A percentile compares a stretch with the other conserved stretches of the same genome.
Evolutionary conservation across 2,888 invertebrate genomes (phyloP).

Genomic region (Heliconius aoede): DNA sequence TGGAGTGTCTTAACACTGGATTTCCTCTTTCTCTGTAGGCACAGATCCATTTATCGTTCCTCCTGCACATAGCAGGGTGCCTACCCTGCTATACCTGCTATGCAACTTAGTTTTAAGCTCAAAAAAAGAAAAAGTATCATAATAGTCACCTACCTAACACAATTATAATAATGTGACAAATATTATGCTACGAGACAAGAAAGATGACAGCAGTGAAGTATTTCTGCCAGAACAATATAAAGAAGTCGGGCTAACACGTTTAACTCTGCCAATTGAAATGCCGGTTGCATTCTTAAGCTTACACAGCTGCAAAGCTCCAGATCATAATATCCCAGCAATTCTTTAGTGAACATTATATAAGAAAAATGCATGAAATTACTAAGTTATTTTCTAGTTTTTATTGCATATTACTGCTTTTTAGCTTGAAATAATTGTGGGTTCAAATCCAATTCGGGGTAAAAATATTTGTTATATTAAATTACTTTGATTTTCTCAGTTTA

Average conservation of each 20-base stretch:
- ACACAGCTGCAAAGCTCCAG: conserved; percentile 11
- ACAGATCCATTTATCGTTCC: no score
- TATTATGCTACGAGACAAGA: no score
- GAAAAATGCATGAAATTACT: not conserved
- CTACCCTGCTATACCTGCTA: no score
- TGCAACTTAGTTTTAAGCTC: no score
- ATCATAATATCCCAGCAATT: conserved; percentile 16
- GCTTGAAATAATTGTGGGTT: not conserved
- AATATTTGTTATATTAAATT: not conserved
- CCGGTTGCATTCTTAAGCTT: conserved; percentile 3
- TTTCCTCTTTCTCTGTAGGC: no score
- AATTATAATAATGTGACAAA: no score
- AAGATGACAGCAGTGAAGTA: not conserved
- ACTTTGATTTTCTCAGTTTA: no score
- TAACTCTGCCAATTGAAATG: conserved; percentile 7
- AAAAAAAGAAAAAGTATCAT: no score
- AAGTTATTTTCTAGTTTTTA: not conserved
- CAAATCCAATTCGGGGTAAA: not conserved
- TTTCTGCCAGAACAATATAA: conserved; percentile 6
- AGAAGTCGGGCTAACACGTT: not conserved
- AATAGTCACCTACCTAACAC: no score
- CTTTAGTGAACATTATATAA: conserved; percentile 1
- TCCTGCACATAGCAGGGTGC: no score
- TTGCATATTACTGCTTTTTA: not conserved
- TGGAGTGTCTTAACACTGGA: no score